Evolutionary conservation across 2,888 invertebrate genomes (phyloP).

Genomic region (Cephus spinipes): DNA sequence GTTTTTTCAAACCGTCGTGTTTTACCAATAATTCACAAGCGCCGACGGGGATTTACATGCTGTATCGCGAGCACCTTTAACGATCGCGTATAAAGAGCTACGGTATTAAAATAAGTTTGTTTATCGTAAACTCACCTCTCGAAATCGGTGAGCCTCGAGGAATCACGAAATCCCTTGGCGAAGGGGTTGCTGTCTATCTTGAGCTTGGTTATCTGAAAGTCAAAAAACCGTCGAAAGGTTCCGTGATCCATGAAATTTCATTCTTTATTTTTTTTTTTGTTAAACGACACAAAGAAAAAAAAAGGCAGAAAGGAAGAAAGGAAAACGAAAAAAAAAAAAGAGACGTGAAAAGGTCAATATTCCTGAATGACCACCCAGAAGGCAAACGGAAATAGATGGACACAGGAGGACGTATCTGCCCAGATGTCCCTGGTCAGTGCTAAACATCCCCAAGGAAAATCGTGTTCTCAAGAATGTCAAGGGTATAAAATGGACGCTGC

Average conservation of each 20-base stretch:
- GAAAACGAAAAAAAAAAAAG: background rate
- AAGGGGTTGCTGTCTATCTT: slow-evolving; percentile 89
- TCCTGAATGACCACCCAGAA: background rate
- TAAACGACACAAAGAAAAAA: background rate
- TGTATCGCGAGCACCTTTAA: background rate
- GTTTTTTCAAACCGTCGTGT: background rate
- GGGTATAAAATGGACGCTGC: background rate
- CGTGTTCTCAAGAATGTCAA: background rate
- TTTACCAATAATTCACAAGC: background rate
- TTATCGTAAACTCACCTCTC: slow-evolving; percentile 71
- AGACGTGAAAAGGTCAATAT: background rate
- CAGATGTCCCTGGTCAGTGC: background rate
- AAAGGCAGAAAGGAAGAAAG: slow-evolving; percentile 2
- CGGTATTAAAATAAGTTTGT: background rate
- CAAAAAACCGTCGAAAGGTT: slow-evolving; percentile 3
- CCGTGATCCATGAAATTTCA: background rate
- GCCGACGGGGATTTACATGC: background rate
- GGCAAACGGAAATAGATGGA: background rate
- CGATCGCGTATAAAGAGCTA: background rate
- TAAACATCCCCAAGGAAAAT: background rate
- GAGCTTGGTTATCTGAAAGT: slow-evolving; percentile 81
- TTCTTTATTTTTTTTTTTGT: background rate
- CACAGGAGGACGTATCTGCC: background rate
- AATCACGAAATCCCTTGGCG: slow-evolving; percentile 87
- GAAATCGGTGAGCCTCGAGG: slow-evolving; percentile 81